A percentile compares a stretch with the other conserved stretches of the same genome.
phyloP scores from a whole-genome alignment of 2,113 vertebrate genomes.

The Nothocercus nigrocapillus region DNA sequence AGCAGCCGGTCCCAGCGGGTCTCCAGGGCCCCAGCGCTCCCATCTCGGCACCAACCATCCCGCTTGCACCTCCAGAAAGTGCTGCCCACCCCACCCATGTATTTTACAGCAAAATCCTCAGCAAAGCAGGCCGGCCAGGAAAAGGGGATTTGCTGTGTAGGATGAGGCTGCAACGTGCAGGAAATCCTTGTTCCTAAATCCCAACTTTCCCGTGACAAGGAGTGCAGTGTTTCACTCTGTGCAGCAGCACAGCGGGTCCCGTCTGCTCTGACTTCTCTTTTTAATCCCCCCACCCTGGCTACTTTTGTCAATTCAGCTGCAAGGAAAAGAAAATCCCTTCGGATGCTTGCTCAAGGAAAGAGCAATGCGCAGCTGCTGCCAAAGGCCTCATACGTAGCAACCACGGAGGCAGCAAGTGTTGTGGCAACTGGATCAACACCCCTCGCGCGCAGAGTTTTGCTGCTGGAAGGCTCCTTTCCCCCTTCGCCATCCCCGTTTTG shows the following conservation, averaged over 20 bases:
- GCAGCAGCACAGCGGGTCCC: background rate
- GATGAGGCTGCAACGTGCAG: no score
- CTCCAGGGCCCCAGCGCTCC: no score
- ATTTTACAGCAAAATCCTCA: background rate
- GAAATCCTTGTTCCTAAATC: no score
- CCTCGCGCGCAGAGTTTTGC: background rate
- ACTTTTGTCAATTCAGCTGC: slow-evolving; percentile 32
- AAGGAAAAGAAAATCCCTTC: slow-evolving; percentile 21
- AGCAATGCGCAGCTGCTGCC: slow-evolving; percentile 10
- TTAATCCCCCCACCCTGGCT: background rate
- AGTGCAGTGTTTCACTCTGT: background rate
- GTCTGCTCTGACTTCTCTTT: background rate
- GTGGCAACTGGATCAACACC: slow-evolving; percentile 63
- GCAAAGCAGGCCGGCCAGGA: no score
- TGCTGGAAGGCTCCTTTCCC: slow-evolving; percentile 16
- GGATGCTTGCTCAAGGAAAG: slow-evolving; percentile 54
- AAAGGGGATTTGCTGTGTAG: no score
- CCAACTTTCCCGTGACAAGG: no score
- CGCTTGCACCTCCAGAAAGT: background rate
- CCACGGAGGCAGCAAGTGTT: slow-evolving; percentile 44
- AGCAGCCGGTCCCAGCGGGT: no score
- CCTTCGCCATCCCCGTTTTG: background rate
- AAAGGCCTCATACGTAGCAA: slow-evolving; percentile 66
- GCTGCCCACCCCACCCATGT: background rate
- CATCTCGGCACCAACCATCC: no score